These are phyloP conservation scores for Nannobrachium achirus DNA, from an alignment of 2,113 vertebrate species.

Conservation along the genomic window DNA sequence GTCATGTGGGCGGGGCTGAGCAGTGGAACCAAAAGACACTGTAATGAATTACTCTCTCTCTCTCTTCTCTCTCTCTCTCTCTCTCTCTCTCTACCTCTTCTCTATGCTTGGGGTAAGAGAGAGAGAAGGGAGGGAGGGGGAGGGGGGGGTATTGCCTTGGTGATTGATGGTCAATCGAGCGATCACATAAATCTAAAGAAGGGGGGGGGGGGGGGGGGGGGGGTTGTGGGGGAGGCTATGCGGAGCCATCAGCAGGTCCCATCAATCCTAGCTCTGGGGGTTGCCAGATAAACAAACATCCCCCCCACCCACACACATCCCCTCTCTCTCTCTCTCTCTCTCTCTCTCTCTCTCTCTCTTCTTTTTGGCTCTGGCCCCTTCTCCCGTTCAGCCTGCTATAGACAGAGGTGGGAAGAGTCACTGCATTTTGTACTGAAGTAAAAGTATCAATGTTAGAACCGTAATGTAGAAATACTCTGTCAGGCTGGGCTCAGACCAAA, in stretches of 20 bases:
- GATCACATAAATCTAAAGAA: slow-evolving; percentile 67
- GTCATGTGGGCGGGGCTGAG: slow-evolving; percentile 59
- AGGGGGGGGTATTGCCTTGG: slow-evolving; percentile 18
- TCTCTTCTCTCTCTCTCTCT: too few species aligned
- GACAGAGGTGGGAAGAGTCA: too few species aligned
- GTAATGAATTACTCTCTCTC: slow-evolving; percentile 62
- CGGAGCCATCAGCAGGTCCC: slow-evolving; percentile 39
- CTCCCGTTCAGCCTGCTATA: slow-evolving; percentile 17
- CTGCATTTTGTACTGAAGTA: too few species aligned
- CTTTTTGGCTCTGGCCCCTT: neutral
- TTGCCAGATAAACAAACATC: slow-evolving; percentile 51
- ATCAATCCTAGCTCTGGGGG: slow-evolving; percentile 57
- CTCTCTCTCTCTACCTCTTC: too few species aligned
- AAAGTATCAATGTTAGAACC: too few species aligned
- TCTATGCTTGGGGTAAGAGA: slow-evolving; percentile 45
- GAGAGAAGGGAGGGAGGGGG: too few species aligned
- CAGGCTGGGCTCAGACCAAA: too few species aligned
- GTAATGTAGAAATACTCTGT: too few species aligned
- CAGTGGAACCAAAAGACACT: slow-evolving; percentile 39
- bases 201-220: slow-evolving; percentile 21
- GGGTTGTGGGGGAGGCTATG: too few species aligned
- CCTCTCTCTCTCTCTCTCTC: too few species aligned
- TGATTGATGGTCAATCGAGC: slow-evolving; percentile 74
- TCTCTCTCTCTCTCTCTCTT: too few species aligned
- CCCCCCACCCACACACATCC: neutral